Base-by-base conservation (phyloP, 2,797 vertebrate species). In the Danio tinwini region DNA sequence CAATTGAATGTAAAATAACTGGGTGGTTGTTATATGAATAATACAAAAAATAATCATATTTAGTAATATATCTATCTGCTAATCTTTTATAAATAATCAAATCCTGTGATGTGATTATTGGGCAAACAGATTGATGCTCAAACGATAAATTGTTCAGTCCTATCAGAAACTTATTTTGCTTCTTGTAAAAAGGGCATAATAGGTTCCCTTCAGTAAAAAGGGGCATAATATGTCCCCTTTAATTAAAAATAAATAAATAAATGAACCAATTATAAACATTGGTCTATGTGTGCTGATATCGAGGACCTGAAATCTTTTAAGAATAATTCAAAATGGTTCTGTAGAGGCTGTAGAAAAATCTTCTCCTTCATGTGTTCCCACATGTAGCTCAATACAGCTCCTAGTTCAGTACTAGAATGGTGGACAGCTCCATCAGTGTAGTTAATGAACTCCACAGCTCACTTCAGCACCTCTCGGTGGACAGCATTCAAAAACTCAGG, bases 341-440 rank as follows among this genome's bases (percentile, higher is more conserved):
- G 29, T 72, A 72, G n/a, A 37, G 7, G 19, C 11, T 50, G 12
- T 68, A 6, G 7, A 50, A 50, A 37, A 21, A 39, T 6, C 14
- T 5, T 47, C 63, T 59, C 42, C 10, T 3, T 71, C 4, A 6
- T 39, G n/a, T n/a, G 6, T 45, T 17, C 14, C 47, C 1, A 16
- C 29, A 29, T 29, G 29, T 29, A 56, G 16, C 64, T 21, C 21
- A 9, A 39, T 56, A 6, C 47, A 45, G 13, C 12, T n/a, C 10
- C 47, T 42, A 6, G 17, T 69, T 78, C 67, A 78, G 47, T 37
- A 63, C 49, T 9, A 2, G 14, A 65, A 13, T 0, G 0, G 49
- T 42, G 56, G 58, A 78, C 39, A 71, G 76, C 67, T 71, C 67
- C 67, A 29, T 55, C 29, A 16, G 44, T 14, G n/a, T 9, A 42